Percentiles rank a stretch among this genome's conserved stretches.
Evolutionary conservation across 2,113 vertebrate genomes (phyloP).

Genomic region (Triplophysa siluroides): DNA sequence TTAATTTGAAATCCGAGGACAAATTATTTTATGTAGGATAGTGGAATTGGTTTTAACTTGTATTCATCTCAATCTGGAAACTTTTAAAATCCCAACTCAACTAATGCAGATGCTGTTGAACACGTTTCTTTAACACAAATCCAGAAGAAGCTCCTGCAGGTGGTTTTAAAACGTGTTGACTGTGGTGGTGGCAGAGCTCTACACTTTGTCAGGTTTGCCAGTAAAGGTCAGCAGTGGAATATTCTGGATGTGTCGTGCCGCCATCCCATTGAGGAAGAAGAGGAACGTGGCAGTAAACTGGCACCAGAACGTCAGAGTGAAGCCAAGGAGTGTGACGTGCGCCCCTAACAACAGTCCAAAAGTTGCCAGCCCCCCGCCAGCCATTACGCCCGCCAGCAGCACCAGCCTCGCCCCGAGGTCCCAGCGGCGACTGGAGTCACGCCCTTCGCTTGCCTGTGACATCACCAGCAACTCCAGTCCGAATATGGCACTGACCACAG

Average conservation of each 20-base stretch:
- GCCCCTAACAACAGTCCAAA: conserved; percentile 74
- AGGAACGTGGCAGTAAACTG: conserved; percentile 77
- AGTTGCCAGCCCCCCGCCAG: conserved; percentile 67
- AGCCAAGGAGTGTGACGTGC: conserved; percentile 64
- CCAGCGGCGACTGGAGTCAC: conserved; percentile 70
- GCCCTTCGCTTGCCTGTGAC: conserved; percentile 79
- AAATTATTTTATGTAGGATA: too few relatives aligned
- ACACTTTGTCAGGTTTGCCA: conserved; percentile 27
- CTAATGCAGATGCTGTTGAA: not conserved
- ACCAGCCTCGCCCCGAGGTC: conserved; percentile 72
- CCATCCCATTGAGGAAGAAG: conserved; percentile 80
- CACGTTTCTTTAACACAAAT: not conserved
- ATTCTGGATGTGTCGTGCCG: conserved; percentile 79
- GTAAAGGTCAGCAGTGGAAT: conserved; percentile 50
- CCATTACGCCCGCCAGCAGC: conserved; percentile 70
- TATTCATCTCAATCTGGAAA: not conserved
- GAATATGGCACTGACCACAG: conserved; percentile 78
- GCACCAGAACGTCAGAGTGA: conserved; percentile 82
- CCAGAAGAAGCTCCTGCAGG: not conserved
- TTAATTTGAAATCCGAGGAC: too few relatives aligned
- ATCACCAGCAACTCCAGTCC: conserved; percentile 84
- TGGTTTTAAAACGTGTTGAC: not conserved
- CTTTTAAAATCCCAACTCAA: not conserved
- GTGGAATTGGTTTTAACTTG: too few relatives aligned
- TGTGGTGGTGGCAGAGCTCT: not conserved